Conservation (phyloP, 2,113 vertebrate genomes). For the Tragelaphus imberbis region DNA sequence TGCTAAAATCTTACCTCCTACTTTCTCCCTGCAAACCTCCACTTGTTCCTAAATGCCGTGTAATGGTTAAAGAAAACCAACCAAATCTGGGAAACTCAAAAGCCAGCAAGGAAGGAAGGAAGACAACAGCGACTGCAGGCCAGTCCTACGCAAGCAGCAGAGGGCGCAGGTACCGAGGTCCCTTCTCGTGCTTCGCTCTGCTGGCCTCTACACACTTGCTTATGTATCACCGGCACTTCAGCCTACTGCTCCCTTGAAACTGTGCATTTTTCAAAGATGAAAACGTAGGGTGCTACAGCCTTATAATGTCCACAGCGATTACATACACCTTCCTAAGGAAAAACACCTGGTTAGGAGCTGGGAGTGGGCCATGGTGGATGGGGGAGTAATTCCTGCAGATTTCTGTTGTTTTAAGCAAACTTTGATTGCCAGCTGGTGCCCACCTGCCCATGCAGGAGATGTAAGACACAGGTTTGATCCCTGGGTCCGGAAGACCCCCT, state of each 20-base stretch:
- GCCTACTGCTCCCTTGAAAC: conserved; percentile 6
- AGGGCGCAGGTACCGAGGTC: not conserved
- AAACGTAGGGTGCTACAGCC: not conserved
- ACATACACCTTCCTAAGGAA: not conserved
- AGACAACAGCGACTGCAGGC: not conserved
- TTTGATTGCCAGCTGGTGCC: not conserved
- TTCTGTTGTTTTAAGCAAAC: not conserved
- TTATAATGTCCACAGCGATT: not conserved
- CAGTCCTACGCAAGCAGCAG: not conserved
- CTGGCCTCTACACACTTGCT: not conserved
- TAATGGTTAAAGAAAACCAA: not conserved
- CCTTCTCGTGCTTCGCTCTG: not conserved
- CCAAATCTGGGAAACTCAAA: not conserved
- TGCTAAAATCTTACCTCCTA: not conserved
- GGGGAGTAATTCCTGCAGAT: not conserved
- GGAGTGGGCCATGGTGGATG: not conserved
- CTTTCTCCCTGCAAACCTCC: not conserved
- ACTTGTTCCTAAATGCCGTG: not conserved
- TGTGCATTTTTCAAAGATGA: not conserved
- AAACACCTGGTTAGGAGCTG: not conserved
- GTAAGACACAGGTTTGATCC: not conserved
- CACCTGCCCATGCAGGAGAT: not conserved
- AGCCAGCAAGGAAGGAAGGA: not conserved
- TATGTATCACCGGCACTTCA: not conserved
- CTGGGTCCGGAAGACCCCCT: not conserved